These are phyloP conservation scores for Deroplatys truncata DNA, from an alignment of 2,888 invertebrate genomes.

Conservation along the genomic window DNA sequence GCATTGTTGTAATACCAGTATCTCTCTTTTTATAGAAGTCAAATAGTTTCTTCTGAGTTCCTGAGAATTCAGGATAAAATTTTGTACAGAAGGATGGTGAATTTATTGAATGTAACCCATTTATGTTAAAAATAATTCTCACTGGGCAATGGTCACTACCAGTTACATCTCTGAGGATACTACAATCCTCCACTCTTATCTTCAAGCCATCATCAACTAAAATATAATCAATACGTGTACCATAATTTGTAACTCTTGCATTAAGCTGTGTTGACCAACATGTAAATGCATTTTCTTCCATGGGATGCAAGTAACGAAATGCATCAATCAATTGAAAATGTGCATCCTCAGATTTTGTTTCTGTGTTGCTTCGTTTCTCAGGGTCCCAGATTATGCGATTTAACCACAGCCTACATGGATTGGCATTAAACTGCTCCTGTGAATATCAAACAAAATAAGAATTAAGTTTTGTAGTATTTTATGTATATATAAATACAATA, in stretches of 20 bases:
- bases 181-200: slow-evolving; percentile 36
- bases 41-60: slow-evolving; percentile 39
- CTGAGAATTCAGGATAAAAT: slow-evolving; percentile 47
- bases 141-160: slow-evolving; percentile 54
- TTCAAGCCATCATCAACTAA: slow-evolving; percentile 39
- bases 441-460: neutral
- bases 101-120: slow-evolving; percentile 36
- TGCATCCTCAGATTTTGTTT: neutral
- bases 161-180: slow-evolving; percentile 37
- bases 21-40: slow-evolving; percentile 33
- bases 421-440: slow-evolving; percentile 7
- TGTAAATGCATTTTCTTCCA: slow-evolving; percentile 43
- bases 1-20: neutral
- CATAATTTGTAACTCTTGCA: slow-evolving; percentile 48
- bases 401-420: slow-evolving; percentile 42
- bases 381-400: slow-evolving; percentile 38
- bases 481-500: too few relatives aligned
- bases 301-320: slow-evolving; percentile 46
- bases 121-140: slow-evolving; percentile 36
- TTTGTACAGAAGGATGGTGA: slow-evolving; percentile 45
- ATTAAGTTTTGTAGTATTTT: neutral
- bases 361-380: neutral
- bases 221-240: slow-evolving; percentile 50
- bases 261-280: slow-evolving; percentile 48
- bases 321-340: slow-evolving; percentile 42